Evolutionary conservation across 92 coral and sea anemone species (phyloP), one percentile per base, ranked within the genome.

Genomic region (Epizoanthus illoricatus): DNA sequence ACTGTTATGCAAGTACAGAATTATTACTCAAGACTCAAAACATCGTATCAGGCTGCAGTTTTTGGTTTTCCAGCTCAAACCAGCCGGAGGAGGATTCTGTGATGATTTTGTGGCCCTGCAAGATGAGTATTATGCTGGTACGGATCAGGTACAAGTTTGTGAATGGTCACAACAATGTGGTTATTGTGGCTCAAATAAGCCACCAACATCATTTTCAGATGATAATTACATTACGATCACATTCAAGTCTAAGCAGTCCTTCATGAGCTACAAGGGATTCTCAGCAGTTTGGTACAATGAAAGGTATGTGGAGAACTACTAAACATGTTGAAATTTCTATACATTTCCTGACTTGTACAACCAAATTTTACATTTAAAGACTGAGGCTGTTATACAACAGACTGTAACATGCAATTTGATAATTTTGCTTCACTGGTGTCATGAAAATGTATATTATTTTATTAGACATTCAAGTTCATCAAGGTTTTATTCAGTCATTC

Each of bases 251-350:
- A 15, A 9, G 19, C 20, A 4, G 20, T 19, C 42, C 65, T 23
- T 39, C 2, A 3, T 17, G 2, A 1, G 2, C 21, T 59, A 75
- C 52, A 78, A 17, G 24, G 82, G 82, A 12, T 78, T 66, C 39
- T 64, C 71, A n/a, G 82, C 59, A 17, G 7, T 5, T 4, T 78
- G 82, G 82, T 78, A 63, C 41, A 78, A 78, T 78, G 82, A 78
- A 45, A 78, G 82, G 82, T 78, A 63, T 20, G 7, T 45, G 19
- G 10, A 45, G 13, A 2, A 2, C 52, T 45, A 52, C 56, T 49
- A 49, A 49, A 49, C 55, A 49, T 49, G 12, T 7, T 45, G 9
- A 5, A 45, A 45, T 45, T 45, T 45, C 6, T 45, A 45, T 45
- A 45, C 49, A 45, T 49, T 49, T 49, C 55, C 55, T 7, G 10